Evolutionary conservation across 2,888 invertebrate species (phyloP).

Genomic region (Phaonia tiefii): DNA sequence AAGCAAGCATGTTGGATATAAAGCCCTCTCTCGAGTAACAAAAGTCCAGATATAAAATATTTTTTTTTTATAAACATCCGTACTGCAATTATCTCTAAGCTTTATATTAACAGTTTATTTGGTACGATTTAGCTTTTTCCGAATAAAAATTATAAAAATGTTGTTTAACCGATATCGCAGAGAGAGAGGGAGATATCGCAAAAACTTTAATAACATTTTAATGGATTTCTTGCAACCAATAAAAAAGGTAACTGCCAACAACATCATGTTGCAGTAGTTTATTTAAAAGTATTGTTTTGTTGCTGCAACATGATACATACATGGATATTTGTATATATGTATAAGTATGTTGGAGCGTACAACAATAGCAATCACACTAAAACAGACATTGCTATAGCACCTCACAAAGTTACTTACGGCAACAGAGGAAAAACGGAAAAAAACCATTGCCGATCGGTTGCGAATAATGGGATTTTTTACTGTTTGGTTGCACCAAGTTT

Average conservation of each 20-base stretch:
- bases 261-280: slow-evolving; percentile 15
- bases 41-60: too few species aligned
- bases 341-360: neutral
- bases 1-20: too few species aligned
- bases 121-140: slow-evolving; percentile 32
- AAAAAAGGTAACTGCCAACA: slow-evolving; percentile 11
- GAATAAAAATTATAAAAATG: slow-evolving; percentile 32
- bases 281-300: slow-evolving; percentile 23
- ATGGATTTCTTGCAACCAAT: slow-evolving; percentile 37
- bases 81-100: neutral
- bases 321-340: too few species aligned
- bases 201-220: slow-evolving; percentile 41
- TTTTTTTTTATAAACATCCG: neutral
- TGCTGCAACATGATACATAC: slow-evolving; percentile 20
- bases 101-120: slow-evolving; percentile 37
- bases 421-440: neutral
- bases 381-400: neutral
- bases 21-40: too few species aligned
- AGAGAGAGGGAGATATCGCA: neutral
- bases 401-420: too few species aligned
- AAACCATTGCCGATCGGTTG: slow-evolving; percentile 22
- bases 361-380: slow-evolving; percentile 26
- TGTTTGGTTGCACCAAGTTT: slow-evolving; percentile 1
- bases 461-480: slow-evolving; percentile 37
- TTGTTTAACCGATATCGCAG: neutral